phyloP scores from a whole-genome alignment of 1,140 invertebrate genomes.

The Ylistrum balloti region DNA sequence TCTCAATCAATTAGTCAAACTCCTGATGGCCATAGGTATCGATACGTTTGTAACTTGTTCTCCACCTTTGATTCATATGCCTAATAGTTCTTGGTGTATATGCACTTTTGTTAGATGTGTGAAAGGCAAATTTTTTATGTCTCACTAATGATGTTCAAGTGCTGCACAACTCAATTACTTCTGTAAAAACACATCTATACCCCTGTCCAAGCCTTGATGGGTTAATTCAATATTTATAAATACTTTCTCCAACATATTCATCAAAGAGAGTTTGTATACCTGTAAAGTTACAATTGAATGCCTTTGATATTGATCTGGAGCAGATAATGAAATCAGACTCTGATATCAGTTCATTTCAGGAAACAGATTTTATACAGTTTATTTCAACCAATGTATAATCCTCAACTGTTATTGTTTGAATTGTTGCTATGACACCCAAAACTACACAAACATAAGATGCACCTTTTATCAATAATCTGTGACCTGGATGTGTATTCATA shows the following conservation, averaged over 20 bases:
- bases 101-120: neutral
- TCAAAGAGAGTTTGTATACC: neutral
- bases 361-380: neutral
- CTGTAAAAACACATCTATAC: no score
- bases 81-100: neutral
- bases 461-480: slow-evolving; percentile 31
- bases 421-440: neutral
- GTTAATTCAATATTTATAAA: neutral
- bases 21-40: neutral
- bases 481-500: neutral
- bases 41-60: neutral
- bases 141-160: no score
- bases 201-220: no score
- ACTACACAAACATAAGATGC: neutral
- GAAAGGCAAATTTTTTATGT: neutral
- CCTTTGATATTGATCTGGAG: neutral
- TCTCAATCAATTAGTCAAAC: neutral
- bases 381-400: neutral
- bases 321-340: neutral
- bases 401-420: neutral
- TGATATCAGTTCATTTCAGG: neutral
- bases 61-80: neutral
- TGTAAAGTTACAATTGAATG: neutral
- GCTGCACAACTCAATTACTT: no score
- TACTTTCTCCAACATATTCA: neutral